Evolutionary conservation across 2,797 vertebrate genomes (phyloP), one percentile per base, ranked within the genome.

Genomic region (Pseudomugil gertrudae): DNA sequence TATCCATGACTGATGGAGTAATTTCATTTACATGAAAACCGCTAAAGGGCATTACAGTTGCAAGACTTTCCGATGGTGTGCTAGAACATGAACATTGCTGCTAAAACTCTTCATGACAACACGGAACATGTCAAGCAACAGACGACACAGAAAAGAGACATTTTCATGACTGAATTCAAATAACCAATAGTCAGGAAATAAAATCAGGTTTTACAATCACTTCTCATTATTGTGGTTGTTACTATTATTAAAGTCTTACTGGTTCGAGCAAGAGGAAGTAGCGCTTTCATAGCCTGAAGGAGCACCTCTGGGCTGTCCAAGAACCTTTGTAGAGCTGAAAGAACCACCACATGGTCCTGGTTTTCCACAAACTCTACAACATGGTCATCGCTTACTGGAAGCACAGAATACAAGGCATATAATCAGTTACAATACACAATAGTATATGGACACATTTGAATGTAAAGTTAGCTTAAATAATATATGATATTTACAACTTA

Each of bases 361-460:
- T 91, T 96, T 86, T 99, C 97, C 79, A 98, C 92, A 92, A 99
- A 98, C 88, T 98, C 97, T 73, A 93, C 79, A 15, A 97, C 90
- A 54, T 96, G 96, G 36, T 94, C 95, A 27, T 98, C 95, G 48
- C 95, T 94, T 79, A 98, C 97, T 99, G 80, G 1, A 66, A n/a
- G 69, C 19, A 80, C 21, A 52, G 7, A 30, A 69, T 6, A 32
- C 5, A 10, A 24, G 9, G 15, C 6, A 64, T 7, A n/a, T 5
- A 30, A 27, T 58, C 3, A 57, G 29, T 14, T 5, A 26, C 14
- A 4, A 26, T 23, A 50, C 21, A 11, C 10, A 14, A 11, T 6
- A 26, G 48, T 14, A 17, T 51, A 51, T 51, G 13, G 24, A 51
- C 2, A 51, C 23, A 50, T 21, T 48, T 48, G 8, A 48, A 23